Base-by-base conservation (phyloP, 2,888 invertebrate species). In the Thymelicus lineola region DNA sequence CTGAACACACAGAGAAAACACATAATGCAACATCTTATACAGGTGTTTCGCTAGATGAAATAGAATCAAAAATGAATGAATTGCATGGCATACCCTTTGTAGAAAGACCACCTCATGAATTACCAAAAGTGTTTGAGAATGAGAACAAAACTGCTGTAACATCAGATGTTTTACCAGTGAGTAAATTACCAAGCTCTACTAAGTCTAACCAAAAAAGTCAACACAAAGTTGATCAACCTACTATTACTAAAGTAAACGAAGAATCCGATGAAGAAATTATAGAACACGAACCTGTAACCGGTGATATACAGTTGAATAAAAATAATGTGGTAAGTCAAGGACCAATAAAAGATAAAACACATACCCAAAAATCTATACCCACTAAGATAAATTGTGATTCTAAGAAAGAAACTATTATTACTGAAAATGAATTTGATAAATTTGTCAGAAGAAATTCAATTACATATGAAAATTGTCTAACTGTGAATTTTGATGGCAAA, bases 21-120 rank as follows among this genome's bases (percentile, higher is more conserved):
- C 74, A 75, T 68, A 73, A 72, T 57, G 75, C 75, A 66, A 74
- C 72, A 38, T 77, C 79, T 61, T 76, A 79, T 67, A 72, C 77
- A 15, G 76, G 76, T 38, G 79, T 83, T 28, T 73, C 82, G 6
- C 77, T 91, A 58, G 91, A 93, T 73, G 90, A 87, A 57, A 90
- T 93, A 70, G 93, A 93, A 84, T 89, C 86, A 83, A 89, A 92
- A 80, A 93, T 93, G 93, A 93, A 92, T 71, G 93, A 93, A 76
- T 78, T 93, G 67, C 93, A 93, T 73, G 93, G 93, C 15, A 90
- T 91, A 48, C 89, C 89, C 42, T 89, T 88, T 71, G 84, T 88
- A 14, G 91, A 91, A 76, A 81, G 88, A 74, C 88, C 90, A 35
- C 78, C 83, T 3, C 87, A 90, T 75, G 88, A 91, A 77, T 75